Base-by-base conservation (phyloP, 2,113 vertebrate genomes). In the Hemichromis elongatus region DNA sequence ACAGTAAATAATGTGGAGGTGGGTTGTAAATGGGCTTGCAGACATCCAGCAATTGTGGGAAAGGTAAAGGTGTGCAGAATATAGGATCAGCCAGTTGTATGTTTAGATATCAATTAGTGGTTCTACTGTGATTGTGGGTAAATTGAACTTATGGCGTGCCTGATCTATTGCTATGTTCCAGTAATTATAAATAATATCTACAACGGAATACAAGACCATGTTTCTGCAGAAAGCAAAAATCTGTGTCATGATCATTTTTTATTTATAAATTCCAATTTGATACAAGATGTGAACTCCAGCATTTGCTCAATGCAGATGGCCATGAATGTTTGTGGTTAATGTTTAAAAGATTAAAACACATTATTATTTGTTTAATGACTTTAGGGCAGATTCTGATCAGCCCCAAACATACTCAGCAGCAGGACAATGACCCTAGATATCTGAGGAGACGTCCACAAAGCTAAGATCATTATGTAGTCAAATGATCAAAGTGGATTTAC, bases 271-370 rank as follows among this genome's bases (percentile, higher is more conserved):
- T 47, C 68, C 16, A 3, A 73, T 73, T 73, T 50, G 24, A 73
- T 50, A 28, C 68, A 30, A 45, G 42, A 12, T 1, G 0, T 73
- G 42, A 73, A 47, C 45, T 1, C 26, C 45, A 75, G 68, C 68
- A 75, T 28, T 50, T 28, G 68, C 66, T 73, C 66, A 47, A 9
- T 47, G 40, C 40, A 73, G 66, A 47, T 47, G 40, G 68, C 68
- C 42, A 19, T 73, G 16, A 19, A 73, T 75, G 70, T 75, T 30
- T 52, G 50, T 75, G 26, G 16, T 50, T 75, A 5, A 11, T 75
- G 24, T 30, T 50, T 5, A 30, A 50, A 75, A 30, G 45, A 75
- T 50, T 50, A n/a, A 3, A 9, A 18, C 4, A n/a, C 9, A n/a
- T 75, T 75, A 30, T 30, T 75, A 30, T 30, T 75, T 50, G 26